Conservation (phyloP, 2,888 invertebrate genomes). For the Nematopogon swammerdamellus region DNA sequence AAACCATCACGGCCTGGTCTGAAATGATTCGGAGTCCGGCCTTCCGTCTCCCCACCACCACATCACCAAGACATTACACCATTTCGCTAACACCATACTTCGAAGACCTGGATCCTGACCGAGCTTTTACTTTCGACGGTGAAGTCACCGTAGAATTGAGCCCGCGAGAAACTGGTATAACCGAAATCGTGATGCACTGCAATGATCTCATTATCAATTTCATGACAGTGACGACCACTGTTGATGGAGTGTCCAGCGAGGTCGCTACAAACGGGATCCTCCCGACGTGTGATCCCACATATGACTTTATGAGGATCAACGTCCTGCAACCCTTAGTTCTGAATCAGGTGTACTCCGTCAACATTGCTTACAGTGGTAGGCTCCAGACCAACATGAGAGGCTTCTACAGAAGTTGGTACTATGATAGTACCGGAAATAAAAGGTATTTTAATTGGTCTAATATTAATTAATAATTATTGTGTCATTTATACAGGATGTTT, state of each 20-base stretch:
- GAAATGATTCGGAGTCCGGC: slow-evolving; percentile 22
- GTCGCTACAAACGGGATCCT: slow-evolving; percentile 17
- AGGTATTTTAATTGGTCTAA: no score
- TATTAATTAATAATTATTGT: no score
- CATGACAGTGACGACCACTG: slow-evolving; percentile 39
- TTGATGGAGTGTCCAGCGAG: slow-evolving; percentile 6
- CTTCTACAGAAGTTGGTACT: slow-evolving; percentile 78
- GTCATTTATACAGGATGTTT: no score
- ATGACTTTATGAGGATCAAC: slow-evolving; percentile 27
- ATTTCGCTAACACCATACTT: slow-evolving; percentile 51
- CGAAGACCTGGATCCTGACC: slow-evolving; percentile 16
- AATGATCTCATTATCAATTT: slow-evolving; percentile 31
- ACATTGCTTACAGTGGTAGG: slow-evolving; percentile 63
- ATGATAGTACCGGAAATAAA: slow-evolving; percentile 48
- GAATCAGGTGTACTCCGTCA: slow-evolving; percentile 53
- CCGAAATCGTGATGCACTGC: slow-evolving; percentile 35
- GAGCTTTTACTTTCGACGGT: slow-evolving; percentile 40
- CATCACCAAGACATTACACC: slow-evolving; percentile 51
- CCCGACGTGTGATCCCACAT: slow-evolving; percentile 24
- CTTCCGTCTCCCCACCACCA: slow-evolving; percentile 43
- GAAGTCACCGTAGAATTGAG: slow-evolving; percentile 26
- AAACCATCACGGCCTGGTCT: slow-evolving; percentile 32
- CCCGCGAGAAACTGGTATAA: slow-evolving; percentile 17
- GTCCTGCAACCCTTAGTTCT: slow-evolving; percentile 15
- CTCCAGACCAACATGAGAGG: slow-evolving; percentile 72